phyloP scores from a whole-genome alignment of 1,140 invertebrate genomes.

The Heliconius eleuchia region DNA sequence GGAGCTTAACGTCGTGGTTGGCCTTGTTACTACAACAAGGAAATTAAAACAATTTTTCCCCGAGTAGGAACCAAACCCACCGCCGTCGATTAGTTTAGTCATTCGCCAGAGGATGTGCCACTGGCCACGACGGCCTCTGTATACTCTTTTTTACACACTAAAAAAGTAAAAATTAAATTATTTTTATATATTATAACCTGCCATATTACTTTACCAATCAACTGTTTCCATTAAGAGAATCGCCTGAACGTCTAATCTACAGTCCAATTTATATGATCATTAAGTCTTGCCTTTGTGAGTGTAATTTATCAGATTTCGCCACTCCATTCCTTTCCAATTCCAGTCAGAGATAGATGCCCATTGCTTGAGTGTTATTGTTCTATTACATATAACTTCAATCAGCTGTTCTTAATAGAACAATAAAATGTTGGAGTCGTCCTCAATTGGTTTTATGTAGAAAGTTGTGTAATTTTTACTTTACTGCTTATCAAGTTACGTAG shows the following conservation, averaged over 20 bases:
- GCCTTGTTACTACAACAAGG: too few species aligned
- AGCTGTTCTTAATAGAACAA: constrained; percentile 14
- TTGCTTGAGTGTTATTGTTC: constrained; percentile 4
- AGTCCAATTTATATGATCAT: constrained; percentile 14
- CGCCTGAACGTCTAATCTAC: constrained; percentile 4
- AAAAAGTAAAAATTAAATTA: too few species aligned
- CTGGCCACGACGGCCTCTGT: not conserved
- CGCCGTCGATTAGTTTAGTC: not conserved
- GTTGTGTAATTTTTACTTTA: not conserved
- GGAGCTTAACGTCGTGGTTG: too few species aligned
- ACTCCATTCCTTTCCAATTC: constrained; percentile 11
- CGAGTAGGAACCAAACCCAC: not conserved
- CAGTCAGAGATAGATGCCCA: constrained; percentile 13
- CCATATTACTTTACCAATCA: constrained; percentile 7
- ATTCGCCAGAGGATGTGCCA: not conserved
- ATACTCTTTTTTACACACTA: too few species aligned
- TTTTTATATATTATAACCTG: not conserved
- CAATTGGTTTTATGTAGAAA: not conserved
- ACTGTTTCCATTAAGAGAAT: constrained; percentile 8
- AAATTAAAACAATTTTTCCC: too few species aligned
- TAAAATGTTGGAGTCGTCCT: constrained; percentile 12
- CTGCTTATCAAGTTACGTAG: not conserved
- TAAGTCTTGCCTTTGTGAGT: constrained; percentile 13
- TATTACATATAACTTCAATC: constrained; percentile 9
- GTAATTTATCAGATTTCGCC: constrained; percentile 15